Conservation (phyloP, 1,140 invertebrate genomes). For the Saccostrea glomerata region DNA sequence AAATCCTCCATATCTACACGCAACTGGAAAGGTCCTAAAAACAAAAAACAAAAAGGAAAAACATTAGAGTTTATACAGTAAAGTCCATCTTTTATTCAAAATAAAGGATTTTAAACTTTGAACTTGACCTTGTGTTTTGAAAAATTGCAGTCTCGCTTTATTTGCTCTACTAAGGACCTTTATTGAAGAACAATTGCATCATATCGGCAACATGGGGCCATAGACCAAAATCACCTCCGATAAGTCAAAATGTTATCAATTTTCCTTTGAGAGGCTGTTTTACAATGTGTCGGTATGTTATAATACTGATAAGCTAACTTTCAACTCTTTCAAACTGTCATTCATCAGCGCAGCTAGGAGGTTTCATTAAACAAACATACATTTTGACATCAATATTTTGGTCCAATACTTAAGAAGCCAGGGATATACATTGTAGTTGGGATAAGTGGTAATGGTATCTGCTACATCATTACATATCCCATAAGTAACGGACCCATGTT, state of each 20-base stretch:
- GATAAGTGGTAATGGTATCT: neutral
- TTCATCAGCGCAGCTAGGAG: slow-evolving; percentile 19
- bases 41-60: neutral
- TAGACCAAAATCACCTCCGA: slow-evolving; percentile 20
- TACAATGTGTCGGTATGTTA: slow-evolving; percentile 33
- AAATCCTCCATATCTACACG: slow-evolving; percentile 85
- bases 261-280: slow-evolving; percentile 11
- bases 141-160: neutral
- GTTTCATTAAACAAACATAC: neutral
- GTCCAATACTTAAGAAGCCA: neutral
- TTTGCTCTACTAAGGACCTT: neutral
- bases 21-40: slow-evolving; percentile 80
- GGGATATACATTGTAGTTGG: no score
- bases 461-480: neutral
- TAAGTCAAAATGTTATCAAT: slow-evolving; percentile 9
- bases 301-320: slow-evolving; percentile 24
- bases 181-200: neutral
- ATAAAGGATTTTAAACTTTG: no score
- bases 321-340: slow-evolving; percentile 2
- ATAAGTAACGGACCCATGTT: neutral
- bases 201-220: neutral
- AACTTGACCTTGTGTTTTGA: neutral
- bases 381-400: slow-evolving; percentile 27
- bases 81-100: no score
- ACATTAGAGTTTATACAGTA: neutral